Evolutionary conservation across 2,113 vertebrate genomes (phyloP), one percentile per base, ranked within the genome.

Genomic region (Platichthys flesus): DNA sequence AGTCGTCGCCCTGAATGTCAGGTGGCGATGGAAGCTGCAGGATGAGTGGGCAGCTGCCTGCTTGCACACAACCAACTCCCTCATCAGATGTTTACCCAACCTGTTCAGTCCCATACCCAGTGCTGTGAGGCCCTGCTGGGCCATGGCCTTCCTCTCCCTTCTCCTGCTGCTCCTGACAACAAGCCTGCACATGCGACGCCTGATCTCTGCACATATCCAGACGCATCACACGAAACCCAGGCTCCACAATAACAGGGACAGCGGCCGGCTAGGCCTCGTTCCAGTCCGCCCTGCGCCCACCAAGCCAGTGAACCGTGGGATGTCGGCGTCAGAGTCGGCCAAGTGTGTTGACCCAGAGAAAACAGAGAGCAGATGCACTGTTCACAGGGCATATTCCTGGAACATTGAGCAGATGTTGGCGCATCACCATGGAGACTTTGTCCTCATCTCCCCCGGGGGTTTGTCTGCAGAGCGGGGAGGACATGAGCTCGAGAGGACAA

Each of bases 1-100:
- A 5, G 9, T 84, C 15, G 91, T 91, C 1, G 92, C 89, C 31
- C 49, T 92, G 14, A 76, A 71, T 5, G 76, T 89, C 42, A 74
- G 76, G 37, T 76, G 78, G 64, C 67, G 63, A 28, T 90, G 79
- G 84, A 52, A 28, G 52, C 59, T 59, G 64, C 91, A 90, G 75
- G 84, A 87, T 62, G 61, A 47, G 37, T 67, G 58, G 72, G 37
- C 88, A 1, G 57, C 45, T 18, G 72, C 58, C 45, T 94, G 93
- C 74, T 40, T 92, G 67, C 66, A 85, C 62, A 45, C 24, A 15
- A 84, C 73, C n/a, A 61, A 82, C 67, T 91, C 91, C 23, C 88
- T 94, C 18, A 40, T 88, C 1, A 56, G 61, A 3, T 94, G 93
- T 78, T 88, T 95, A 68, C 94, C 94, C 16, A 83, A 68, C 72